Evolutionary conservation across 2,113 vertebrate genomes (phyloP).

Genomic region (Fregetta grallaria): DNA sequence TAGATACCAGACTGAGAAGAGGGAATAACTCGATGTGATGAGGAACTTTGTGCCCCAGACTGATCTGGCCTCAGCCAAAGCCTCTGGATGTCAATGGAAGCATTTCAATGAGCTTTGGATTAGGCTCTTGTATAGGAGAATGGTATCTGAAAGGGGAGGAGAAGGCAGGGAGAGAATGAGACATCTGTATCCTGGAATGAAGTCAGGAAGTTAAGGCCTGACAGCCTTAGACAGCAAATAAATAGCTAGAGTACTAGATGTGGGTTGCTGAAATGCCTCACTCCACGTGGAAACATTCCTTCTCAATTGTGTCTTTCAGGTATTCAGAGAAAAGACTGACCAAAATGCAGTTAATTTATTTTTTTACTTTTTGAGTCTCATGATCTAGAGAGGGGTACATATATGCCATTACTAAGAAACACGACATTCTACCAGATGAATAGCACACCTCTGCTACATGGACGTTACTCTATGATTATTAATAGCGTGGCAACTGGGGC

Average conservation of each 20-base stretch:
- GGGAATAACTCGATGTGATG: background rate
- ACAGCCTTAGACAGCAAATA: slow-evolving; percentile 28
- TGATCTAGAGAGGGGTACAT: background rate
- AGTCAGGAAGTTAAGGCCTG: slow-evolving; percentile 45
- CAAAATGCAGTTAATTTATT: background rate
- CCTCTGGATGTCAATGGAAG: background rate
- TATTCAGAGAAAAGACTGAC: background rate
- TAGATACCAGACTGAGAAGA: background rate
- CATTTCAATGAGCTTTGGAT: background rate
- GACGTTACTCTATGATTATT: background rate
- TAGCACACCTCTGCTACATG: background rate
- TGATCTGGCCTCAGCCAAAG: background rate
- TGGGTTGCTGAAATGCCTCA: background rate
- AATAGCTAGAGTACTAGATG: background rate
- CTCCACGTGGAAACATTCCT: background rate
- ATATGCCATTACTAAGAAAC: background rate
- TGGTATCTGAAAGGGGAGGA: background rate
- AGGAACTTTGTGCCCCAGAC: background rate
- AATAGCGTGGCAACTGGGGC: background rate
- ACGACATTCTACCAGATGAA: background rate
- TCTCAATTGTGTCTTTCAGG: background rate
- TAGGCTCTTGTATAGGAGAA: background rate
- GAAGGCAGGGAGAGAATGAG: slow-evolving; percentile 25
- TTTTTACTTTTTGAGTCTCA: background rate
- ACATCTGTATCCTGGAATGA: slow-evolving; percentile 48